Base-by-base conservation (phyloP, 1,140 invertebrate species). In the Pissodes strobi region DNA sequence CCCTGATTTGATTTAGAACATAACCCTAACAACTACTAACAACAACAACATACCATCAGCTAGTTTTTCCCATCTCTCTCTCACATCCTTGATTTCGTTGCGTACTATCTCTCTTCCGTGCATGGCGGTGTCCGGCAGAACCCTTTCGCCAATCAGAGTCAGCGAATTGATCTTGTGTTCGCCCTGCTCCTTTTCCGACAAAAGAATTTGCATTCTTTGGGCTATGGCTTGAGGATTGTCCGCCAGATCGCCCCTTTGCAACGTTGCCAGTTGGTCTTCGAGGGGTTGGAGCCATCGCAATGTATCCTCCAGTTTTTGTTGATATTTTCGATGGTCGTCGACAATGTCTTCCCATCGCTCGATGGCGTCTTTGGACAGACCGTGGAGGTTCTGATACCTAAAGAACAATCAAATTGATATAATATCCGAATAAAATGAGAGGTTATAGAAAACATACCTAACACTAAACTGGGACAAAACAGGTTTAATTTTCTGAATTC, bases 391-490 rank as follows among this genome's bases (percentile, higher is more conserved):
- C 78, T 95, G 92, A 76, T 97, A 97, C 48, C 63, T 65, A 19
- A 19, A 56, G 37, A 37, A 38, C 15, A 12, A 3, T 6, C 4
- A 3, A 39, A 8, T 10, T 39, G n/a, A 13, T 39, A 45, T 45
- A 17, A 41, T 41, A 17, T 41, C 5, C 13, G 13, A 8, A 45
- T 19, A 18, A 22, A 2, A 19, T 10, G 3, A 41, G 13, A 41
- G 15, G 4, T 9, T 17, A 10, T 4, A 5, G 5, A 4, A 41
- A 4, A 13, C 39, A 34, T 39, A 64, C 70, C 90, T 85, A 72
- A 89, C 94, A 69, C 89, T 94, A 12, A 96, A 87, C 82, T 97
- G 94, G 0, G 91, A 90, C 15, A 96, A 89, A 52, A 94, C 80
- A 5, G 91, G 91, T 76, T 94, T 94, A 3, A 97, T 85, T 49